These are phyloP conservation scores for Siderastrea siderea DNA, from an alignment of 92 coral and sea anemone genomes.

Conservation along the genomic window DNA sequence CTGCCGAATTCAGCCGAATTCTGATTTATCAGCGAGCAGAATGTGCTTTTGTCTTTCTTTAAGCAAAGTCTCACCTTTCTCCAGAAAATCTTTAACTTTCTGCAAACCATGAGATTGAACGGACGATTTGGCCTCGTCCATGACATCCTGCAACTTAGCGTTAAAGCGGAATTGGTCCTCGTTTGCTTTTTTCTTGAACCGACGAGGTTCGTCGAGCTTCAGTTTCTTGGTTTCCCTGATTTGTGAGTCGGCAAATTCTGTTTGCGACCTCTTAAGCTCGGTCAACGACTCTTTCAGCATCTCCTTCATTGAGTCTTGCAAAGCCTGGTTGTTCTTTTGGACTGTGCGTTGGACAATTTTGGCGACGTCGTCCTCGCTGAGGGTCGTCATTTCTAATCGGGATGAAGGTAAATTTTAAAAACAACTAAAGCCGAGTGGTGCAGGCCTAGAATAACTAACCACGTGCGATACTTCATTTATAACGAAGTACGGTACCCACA, in stretches of 20 bases:
- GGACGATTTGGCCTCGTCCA: neutral
- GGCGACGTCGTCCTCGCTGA: neutral
- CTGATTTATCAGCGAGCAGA: slow-evolving; percentile 44
- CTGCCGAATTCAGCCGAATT: slow-evolving; percentile 27
- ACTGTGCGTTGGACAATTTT: neutral
- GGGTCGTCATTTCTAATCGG: too few relatives aligned
- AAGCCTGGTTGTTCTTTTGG: neutral
- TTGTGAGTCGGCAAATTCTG: neutral
- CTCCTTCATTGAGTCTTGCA: neutral
- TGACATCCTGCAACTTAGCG: slow-evolving; percentile 15
- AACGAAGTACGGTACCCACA: too few relatives aligned
- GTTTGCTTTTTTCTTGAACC: slow-evolving; percentile 13
- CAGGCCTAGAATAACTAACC: too few relatives aligned
- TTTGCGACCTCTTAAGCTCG: neutral
- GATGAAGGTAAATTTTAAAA: too few relatives aligned
- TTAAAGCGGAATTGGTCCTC: slow-evolving; percentile 14
- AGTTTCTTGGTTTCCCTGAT: slow-evolving; percentile 3
- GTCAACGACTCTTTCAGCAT: neutral
- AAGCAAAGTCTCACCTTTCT: slow-evolving; percentile 12
- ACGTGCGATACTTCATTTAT: too few relatives aligned
- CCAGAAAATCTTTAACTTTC: slow-evolving; percentile 5
- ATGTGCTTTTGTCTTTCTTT: slow-evolving; percentile 5
- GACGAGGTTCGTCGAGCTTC: slow-evolving; percentile 5
- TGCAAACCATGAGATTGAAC: neutral
- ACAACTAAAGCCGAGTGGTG: too few relatives aligned